Conservation (phyloP, 2,113 vertebrate species). For the Muscicapa adusta region DNA sequence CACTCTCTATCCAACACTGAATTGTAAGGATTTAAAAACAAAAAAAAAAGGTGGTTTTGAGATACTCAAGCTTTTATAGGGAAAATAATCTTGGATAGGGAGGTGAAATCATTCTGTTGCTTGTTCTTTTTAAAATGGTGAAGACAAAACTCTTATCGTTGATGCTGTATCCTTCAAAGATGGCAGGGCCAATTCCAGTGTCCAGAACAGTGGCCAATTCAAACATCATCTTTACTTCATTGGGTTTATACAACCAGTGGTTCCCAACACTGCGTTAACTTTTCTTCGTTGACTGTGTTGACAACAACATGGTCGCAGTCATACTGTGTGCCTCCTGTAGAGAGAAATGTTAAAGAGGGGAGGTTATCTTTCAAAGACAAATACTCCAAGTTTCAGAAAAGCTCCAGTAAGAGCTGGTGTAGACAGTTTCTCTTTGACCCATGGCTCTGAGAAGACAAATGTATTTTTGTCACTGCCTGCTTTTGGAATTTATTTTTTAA, state of each 20-base stretch:
- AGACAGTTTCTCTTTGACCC: background rate
- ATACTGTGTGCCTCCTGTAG: conserved; percentile 86
- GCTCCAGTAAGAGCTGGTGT: background rate
- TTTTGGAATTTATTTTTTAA: background rate
- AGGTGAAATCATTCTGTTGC: background rate
- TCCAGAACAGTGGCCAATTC: background rate
- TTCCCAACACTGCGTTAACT: conserved; percentile 84
- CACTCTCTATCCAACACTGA: background rate
- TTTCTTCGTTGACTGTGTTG: conserved; percentile 77
- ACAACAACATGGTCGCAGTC: conserved; percentile 88
- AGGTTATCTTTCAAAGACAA: background rate
- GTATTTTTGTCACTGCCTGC: background rate
- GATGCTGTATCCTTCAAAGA: background rate
- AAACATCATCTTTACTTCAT: background rate
- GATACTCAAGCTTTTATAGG: background rate
- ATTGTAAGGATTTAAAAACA: background rate
- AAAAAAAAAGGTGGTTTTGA: background rate
- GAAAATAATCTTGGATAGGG: background rate
- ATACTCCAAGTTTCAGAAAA: background rate
- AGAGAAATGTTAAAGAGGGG: background rate
- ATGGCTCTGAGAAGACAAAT: background rate
- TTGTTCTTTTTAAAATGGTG: background rate
- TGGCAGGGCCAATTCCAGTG: background rate
- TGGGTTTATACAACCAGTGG: conserved; percentile 78
- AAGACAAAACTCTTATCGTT: background rate